phyloP scores from a whole-genome alignment of 2,888 invertebrate genomes.

The Seladonia tumulorum region DNA sequence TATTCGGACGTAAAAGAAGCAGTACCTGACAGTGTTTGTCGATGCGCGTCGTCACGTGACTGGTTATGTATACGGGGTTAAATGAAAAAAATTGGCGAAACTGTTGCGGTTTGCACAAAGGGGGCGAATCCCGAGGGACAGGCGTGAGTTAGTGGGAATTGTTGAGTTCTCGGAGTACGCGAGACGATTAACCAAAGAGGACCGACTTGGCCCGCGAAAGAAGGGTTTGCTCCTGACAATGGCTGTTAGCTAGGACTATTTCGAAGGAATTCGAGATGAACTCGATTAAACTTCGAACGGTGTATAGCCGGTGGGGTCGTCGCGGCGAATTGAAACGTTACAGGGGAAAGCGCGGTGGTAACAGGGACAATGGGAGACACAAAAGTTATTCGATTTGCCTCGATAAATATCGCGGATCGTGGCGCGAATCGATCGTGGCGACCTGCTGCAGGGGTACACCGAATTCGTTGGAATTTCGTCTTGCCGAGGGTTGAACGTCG shows the following conservation, averaged over 20 bases:
- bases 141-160: neutral
- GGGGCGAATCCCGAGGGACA: neutral
- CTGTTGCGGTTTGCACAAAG: neutral
- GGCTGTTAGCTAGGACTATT: conserved; percentile 29
- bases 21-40: neutral
- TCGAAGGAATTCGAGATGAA: conserved; percentile 54
- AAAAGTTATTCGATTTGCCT: conserved; percentile 58
- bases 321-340: conserved; percentile 49
- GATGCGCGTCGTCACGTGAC: neutral
- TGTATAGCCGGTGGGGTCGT: neutral
- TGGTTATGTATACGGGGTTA: neutral
- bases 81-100: neutral
- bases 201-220: conserved; percentile 27
- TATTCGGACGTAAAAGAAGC: no score
- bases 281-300: conserved; percentile 57
- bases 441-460: conserved; percentile 6
- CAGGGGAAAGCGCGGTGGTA: conserved; percentile 16
- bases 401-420: conserved; percentile 49
- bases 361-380: conserved; percentile 38
- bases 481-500: neutral
- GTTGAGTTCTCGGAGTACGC: neutral
- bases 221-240: conserved; percentile 45
- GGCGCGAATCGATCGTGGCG: conserved; percentile 17
- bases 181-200: conserved; percentile 9
- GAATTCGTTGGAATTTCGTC: neutral